Conservation (phyloP, 2,797 vertebrate species). For the Siniperca undulata region DNA sequence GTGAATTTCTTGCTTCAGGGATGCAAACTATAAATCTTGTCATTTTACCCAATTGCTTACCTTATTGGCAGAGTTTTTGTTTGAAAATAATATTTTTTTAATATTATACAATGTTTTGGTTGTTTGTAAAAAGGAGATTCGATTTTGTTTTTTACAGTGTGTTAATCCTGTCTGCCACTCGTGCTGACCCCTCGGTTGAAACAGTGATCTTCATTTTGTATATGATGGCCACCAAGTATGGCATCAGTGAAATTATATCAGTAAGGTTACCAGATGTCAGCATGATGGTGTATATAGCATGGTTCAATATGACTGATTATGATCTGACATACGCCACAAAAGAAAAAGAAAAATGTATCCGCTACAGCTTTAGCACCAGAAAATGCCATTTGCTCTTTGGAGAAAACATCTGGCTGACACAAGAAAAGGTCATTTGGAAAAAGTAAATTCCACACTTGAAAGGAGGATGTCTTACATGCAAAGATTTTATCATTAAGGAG, state of each 20-base stretch:
- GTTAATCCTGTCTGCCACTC: neutral
- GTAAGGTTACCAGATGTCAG: slow-evolving; percentile 26
- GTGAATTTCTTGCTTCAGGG: neutral
- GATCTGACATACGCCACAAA: slow-evolving; percentile 35
- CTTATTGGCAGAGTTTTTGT: neutral
- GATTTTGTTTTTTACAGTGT: neutral
- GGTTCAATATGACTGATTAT: slow-evolving; percentile 39
- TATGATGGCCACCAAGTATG: neutral
- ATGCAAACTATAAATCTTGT: neutral
- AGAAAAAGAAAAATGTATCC: slow-evolving; percentile 51
- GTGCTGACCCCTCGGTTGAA: neutral
- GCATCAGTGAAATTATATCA: slow-evolving; percentile 15
- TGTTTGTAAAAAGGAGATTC: neutral
- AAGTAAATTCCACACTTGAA: slow-evolving; percentile 41
- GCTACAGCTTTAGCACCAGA: slow-evolving; percentile 23
- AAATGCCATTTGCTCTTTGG: slow-evolving; percentile 48
- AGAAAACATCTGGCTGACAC: slow-evolving; percentile 48
- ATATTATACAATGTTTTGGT: neutral
- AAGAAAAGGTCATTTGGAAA: slow-evolving; percentile 63
- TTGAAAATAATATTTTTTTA: neutral
- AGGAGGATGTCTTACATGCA: slow-evolving; percentile 42
- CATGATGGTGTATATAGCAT: slow-evolving; percentile 7
- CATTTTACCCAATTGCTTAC: neutral
- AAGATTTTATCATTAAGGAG: slow-evolving; percentile 48
- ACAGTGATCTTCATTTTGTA: neutral